Evolutionary conservation across 2,797 vertebrate species (phyloP), one percentile per base, ranked within the genome.

Genomic region (Sciurus carolinensis): DNA sequence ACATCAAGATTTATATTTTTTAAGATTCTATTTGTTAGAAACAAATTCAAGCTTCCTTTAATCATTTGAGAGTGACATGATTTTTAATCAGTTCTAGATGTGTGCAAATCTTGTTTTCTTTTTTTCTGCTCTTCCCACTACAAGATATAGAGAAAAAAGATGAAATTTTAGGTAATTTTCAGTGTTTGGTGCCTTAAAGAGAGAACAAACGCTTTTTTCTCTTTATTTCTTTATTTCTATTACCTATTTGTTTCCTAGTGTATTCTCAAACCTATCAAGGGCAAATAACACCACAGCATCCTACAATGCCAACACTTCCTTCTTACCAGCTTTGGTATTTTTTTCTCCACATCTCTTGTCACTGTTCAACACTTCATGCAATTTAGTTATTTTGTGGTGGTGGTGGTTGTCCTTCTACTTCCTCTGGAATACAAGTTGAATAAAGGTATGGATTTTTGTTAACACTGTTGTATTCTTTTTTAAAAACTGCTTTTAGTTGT

Each of bases 21-120:
- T 7, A 94, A 89, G 44, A 52, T 42, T 44, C 18, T 36, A 47
- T 92, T 69, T 54, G 89, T 87, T 67, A 95, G 94, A 96, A 44
- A 67, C 71, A 50, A 75, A 15, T 39, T 44, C 1, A 66, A 47
- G n/a, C 7, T 90, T 80, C 79, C 8, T 47, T 66, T 62, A 36
- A 64, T 92, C 26, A 73, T 79, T 59, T 85, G 26, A 82, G 18
- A 76, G 17, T 36, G 54, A 77, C 69, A 47, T 94, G n/a, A 15
- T n/a, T 71, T 92, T 20, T 44, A 92, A 59, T 76, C 2, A 76
- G 24, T 94, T 81, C 22, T 17, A 87, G 30, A 84, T n/a, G 44
- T 71, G 4, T 76, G 7, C 5, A 83, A 44, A 52, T 87, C 13
- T 94, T 91, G 24, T 24, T 71, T 95, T 95, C 82, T 47, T 47